These are phyloP conservation scores for Perithous albicinctus DNA, from an alignment of 2,888 invertebrate species.

Conservation along the genomic window DNA sequence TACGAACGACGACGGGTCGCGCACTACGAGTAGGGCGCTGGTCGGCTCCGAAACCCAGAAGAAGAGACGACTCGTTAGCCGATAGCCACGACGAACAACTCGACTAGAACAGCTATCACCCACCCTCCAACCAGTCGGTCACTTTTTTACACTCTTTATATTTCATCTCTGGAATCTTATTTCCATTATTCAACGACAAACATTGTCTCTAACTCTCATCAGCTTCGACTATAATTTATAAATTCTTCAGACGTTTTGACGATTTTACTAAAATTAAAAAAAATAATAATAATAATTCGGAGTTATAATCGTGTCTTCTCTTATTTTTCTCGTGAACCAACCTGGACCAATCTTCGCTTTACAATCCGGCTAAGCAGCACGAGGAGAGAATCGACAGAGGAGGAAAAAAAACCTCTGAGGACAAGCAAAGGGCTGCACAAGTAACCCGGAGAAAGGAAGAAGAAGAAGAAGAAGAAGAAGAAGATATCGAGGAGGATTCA, in stretches of 20 bases:
- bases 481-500: slow-evolving; percentile 68
- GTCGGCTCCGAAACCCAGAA: slow-evolving; percentile 83
- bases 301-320: slow-evolving; percentile 50
- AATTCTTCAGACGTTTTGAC: no score
- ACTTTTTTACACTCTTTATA: slow-evolving; percentile 25
- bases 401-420: slow-evolving; percentile 53
- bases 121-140: slow-evolving; percentile 67
- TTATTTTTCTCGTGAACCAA: slow-evolving; percentile 39
- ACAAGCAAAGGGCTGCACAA: slow-evolving; percentile 35
- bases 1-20: slow-evolving; percentile 88
- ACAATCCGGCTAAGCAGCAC: slow-evolving; percentile 44
- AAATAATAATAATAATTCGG: slow-evolving; percentile 54
- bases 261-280: neutral
- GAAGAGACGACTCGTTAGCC: slow-evolving; percentile 74
- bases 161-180: neutral
- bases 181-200: neutral
- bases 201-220: neutral
- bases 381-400: slow-evolving; percentile 67
- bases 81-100: slow-evolving; percentile 71
- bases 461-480: no score
- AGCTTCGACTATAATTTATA: slow-evolving; percentile 62
- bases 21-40: slow-evolving; percentile 87
- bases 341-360: neutral
- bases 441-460: slow-evolving; percentile 10
- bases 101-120: slow-evolving; percentile 68